Conservation (phyloP, 2,888 invertebrate species). For the Lamellibrachia satsuma region DNA sequence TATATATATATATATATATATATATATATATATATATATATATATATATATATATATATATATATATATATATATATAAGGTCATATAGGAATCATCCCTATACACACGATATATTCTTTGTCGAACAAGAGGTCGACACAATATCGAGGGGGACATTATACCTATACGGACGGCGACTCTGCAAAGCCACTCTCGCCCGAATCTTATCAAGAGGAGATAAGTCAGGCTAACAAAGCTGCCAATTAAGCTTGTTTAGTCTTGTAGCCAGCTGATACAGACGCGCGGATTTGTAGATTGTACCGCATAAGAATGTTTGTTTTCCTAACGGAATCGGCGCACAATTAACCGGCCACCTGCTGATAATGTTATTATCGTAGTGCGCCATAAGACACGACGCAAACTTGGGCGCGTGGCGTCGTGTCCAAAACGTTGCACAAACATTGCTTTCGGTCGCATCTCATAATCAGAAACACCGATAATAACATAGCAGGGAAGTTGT, state of each 20-base stretch:
- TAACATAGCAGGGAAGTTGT: neutral
- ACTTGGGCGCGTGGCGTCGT: conserved; percentile 13
- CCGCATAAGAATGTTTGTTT: neutral
- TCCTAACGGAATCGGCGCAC: conserved; percentile 10
- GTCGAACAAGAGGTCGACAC: neutral
- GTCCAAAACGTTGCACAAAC: neutral
- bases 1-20: too few species aligned
- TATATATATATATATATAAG: neutral
- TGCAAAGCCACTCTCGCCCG: neutral
- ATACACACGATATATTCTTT: neutral
- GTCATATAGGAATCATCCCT: too few species aligned
- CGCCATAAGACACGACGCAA: conserved; percentile 5
- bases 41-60: too few species aligned
- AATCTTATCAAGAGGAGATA: conserved; percentile 7
- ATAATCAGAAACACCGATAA: neutral
- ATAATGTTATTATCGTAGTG: conserved; percentile 1
- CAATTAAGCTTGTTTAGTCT: neutral
- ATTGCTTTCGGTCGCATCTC: neutral
- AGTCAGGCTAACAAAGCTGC: conserved; percentile 17
- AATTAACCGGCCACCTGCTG: neutral
- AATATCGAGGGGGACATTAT: neutral
- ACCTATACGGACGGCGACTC: neutral
- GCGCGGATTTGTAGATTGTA: conserved; percentile 2
- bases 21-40: too few species aligned
- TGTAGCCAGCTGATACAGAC: conserved; percentile 13